Percentiles rank a stretch among this genome's conserved stretches.
These are phyloP conservation scores for Tenthredo amoena DNA, from an alignment of 2,888 invertebrate species.

Conservation along the genomic window DNA sequence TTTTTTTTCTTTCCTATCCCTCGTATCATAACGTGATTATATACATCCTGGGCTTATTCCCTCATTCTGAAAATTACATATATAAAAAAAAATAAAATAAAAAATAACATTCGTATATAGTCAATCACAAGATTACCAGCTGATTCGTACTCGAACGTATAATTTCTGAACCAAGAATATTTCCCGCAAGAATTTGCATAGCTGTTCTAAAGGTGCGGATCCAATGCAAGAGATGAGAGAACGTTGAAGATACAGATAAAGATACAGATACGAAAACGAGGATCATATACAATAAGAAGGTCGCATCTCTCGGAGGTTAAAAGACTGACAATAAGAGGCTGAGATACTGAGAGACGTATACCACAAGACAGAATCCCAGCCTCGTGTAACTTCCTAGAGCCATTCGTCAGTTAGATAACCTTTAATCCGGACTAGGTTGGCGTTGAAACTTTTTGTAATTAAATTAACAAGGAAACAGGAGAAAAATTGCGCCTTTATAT, in stretches of 20 bases:
- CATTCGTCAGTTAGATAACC: slow-evolving; percentile 61
- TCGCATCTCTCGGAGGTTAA: slow-evolving; percentile 33
- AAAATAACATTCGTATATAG: not conserved
- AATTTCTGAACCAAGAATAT: not conserved
- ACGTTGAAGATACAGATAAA: slow-evolving; percentile 36
- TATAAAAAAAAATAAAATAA: not conserved
- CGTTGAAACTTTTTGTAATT: slow-evolving; percentile 39
- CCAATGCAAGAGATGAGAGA: not conserved
- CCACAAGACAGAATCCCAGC: slow-evolving; percentile 39
- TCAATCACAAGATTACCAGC: not conserved
- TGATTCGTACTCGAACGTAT: not conserved
- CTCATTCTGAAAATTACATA: not conserved
- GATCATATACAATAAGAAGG: slow-evolving; percentile 43
- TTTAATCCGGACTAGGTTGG: slow-evolving; percentile 54
- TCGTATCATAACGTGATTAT: not conserved
- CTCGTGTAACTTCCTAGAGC: slow-evolving; percentile 53
- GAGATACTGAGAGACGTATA: slow-evolving; percentile 17
- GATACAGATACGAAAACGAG: slow-evolving; percentile 38
- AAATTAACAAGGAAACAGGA: slow-evolving; percentile 28
- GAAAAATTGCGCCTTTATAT: slow-evolving; percentile 6
- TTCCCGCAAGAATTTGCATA: not conserved
- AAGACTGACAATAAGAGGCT: slow-evolving; percentile 44
- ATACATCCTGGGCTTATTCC: not conserved
- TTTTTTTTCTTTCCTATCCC: not conserved
- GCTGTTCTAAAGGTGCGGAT: not conserved